A percentile compares a stretch with the other conserved stretches of the same genome.
These are phyloP conservation scores for Eudemis profundana DNA, from an alignment of 2,888 invertebrate genomes.

Conservation along the genomic window DNA sequence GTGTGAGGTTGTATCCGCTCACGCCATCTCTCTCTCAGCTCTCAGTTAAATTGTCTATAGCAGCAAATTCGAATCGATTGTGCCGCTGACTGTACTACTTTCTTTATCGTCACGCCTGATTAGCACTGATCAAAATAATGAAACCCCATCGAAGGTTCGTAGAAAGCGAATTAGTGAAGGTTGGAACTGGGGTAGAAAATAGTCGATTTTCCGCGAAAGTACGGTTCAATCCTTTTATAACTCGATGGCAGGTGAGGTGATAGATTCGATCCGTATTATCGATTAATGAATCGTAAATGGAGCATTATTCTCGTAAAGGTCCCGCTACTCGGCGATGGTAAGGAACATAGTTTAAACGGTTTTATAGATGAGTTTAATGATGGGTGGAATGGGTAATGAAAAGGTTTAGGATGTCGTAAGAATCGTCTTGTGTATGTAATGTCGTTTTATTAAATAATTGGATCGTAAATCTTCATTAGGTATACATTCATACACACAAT, in stretches of 20 bases:
- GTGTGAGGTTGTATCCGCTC: too few relatives aligned
- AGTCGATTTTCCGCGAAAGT: slow-evolving; percentile 63
- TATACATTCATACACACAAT: too few relatives aligned
- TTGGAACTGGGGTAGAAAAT: slow-evolving; percentile 55
- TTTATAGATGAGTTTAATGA: slow-evolving; percentile 12
- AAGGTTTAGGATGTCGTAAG: not conserved
- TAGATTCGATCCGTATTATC: slow-evolving; percentile 35
- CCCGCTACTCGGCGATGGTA: slow-evolving; percentile 19
- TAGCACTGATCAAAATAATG: slow-evolving; percentile 34
- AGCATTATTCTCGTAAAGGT: slow-evolving; percentile 28
- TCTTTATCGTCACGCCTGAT: slow-evolving; percentile 34
- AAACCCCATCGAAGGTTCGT: slow-evolving; percentile 52
- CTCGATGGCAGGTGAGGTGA: slow-evolving; percentile 36
- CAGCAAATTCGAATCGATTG: slow-evolving; percentile 1
- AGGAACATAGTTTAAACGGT: slow-evolving; percentile 6
- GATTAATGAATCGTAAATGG: slow-evolving; percentile 39
- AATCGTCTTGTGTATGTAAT: not conserved
- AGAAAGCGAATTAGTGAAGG: slow-evolving; percentile 62
- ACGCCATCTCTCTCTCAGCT: too few relatives aligned
- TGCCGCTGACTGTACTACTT: slow-evolving; percentile 19
- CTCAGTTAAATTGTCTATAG: not conserved
- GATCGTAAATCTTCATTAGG: not conserved
- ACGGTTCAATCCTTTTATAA: slow-evolving; percentile 44
- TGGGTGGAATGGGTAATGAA: slow-evolving; percentile 11
- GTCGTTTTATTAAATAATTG: not conserved